Conservation (phyloP, 1,140 invertebrate species). For the Lepidurus apus region DNA sequence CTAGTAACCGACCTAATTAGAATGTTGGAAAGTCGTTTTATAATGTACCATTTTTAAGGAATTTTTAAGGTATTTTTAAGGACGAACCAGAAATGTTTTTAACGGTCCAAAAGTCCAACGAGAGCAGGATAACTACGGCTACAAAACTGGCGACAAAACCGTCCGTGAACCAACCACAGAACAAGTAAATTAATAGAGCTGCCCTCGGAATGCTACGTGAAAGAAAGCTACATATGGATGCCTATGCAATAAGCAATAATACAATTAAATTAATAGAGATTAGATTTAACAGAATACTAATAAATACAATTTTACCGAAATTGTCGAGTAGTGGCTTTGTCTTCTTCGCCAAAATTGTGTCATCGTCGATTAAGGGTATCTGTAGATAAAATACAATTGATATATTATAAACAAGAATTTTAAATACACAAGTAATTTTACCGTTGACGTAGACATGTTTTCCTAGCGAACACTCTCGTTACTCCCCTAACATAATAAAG, state of each 20-base stretch:
- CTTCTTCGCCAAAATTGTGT: slow-evolving; percentile 79
- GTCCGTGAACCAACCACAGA: slow-evolving; percentile 78
- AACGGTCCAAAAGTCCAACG: slow-evolving; percentile 98
- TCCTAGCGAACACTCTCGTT: not conserved
- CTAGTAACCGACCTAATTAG: slow-evolving; percentile 70
- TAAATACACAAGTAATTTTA: not conserved
- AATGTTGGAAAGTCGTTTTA: slow-evolving; percentile 31
- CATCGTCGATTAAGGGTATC: slow-evolving; percentile 53
- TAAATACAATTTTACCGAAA: slow-evolving; percentile 42
- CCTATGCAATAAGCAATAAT: slow-evolving; percentile 37
- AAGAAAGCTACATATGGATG: slow-evolving; percentile 48
- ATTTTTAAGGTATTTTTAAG: no score
- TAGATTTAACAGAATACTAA: not conserved
- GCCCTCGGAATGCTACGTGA: slow-evolving; percentile 74
- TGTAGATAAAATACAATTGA: not conserved
- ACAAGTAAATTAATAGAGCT: slow-evolving; percentile 76
- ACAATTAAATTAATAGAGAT: slow-evolving; percentile 7
- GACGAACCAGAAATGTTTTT: slow-evolving; percentile 87
- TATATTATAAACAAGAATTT: not conserved
- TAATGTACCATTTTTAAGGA: not conserved
- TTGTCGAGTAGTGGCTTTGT: slow-evolving; percentile 42
- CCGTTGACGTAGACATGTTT: not conserved
- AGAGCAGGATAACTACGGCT: slow-evolving; percentile 76
- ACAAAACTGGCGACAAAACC: slow-evolving; percentile 93
- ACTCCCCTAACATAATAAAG: no score